Base-by-base conservation (phyloP, 2,888 invertebrate species). In the Dicranocentrus wangi region DNA sequence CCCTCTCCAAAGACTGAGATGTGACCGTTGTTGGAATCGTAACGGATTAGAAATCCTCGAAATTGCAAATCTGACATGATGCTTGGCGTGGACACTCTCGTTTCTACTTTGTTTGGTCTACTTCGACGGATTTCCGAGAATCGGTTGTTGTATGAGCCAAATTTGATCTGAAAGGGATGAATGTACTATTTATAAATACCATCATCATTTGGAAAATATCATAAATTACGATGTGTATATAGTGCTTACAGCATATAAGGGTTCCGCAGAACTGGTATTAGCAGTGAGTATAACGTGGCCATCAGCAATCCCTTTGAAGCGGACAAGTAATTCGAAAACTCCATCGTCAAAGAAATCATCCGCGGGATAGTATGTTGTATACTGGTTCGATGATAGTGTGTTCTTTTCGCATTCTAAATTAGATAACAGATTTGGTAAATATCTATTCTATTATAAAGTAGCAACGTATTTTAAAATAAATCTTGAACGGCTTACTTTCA, bases 141-240 rank as follows among this genome's bases (percentile, higher is more conserved):
- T 47, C 82, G 72, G 58, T 86, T 86, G 63, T 85, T 86, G 78
- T 84, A 86, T 0, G 84, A 82, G 1, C 86, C 86, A 17, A 85
- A 27, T n/a, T 75, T 68, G 7, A 85, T 82, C 85, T 85, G 60
- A 32, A 32, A 32, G 32, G 32, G 10, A 32, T 2, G 7, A 71
- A 58, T 70, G 10, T 27, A 10, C 10, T 32, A 21, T 19, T 61
- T 72, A 19, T 53, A 42, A 53, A 25, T n/a, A 61, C 43, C 13
- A 27, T 28, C 27, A 60, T 68, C 25, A 43, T 43, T 19, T 65
- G 27, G 13, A 13, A 60, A 77, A 43, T 60, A 15, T 23, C 10
- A 8, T 58, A n/a, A 47, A n/a, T n/a, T n/a, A n/a, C n/a, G n/a
- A n/a, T n/a, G n/a, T n/a, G n/a, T n/a, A 32, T 58, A 47, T 23